phyloP scores from a whole-genome alignment of 2,888 invertebrate genomes.

The Lysandra coridon region DNA sequence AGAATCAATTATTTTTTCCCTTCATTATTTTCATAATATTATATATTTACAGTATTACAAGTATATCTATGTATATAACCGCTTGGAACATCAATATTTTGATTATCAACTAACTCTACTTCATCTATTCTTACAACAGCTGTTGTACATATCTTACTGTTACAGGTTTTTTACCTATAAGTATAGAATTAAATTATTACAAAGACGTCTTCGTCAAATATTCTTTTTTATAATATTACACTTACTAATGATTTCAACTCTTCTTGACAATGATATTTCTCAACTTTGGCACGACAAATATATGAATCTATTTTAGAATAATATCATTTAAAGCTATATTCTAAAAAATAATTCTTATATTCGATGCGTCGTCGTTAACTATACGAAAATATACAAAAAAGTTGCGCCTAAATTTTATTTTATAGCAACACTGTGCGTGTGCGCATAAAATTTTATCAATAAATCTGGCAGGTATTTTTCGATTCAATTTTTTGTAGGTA shows the following conservation, averaged over 20 bases:
- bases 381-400: conserved; percentile 11
- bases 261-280: conserved; percentile 33
- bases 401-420: conserved; percentile 12
- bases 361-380: conserved; percentile 39
- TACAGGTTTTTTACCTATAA: not conserved
- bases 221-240: not conserved
- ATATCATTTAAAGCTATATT: conserved; percentile 45
- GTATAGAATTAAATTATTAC: not conserved
- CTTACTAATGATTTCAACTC: not conserved
- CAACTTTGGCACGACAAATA: conserved; percentile 27
- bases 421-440: conserved; percentile 13
- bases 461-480: conserved; percentile 25
- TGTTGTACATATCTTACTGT: conserved; percentile 9
- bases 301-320: conserved; percentile 53
- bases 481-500: not conserved
- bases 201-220: not conserved
- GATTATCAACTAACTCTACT: conserved; percentile 8
- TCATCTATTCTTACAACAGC: conserved; percentile 7
- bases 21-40: not conserved
- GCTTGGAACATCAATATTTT: conserved; percentile 28
- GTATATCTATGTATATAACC: not conserved
- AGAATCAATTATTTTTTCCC: not conserved
- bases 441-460: not conserved
- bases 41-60: not conserved
- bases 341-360: conserved; percentile 39